phyloP scores from a whole-genome alignment of 2,113 vertebrate genomes.

The Salvelinus sp. region DNA sequence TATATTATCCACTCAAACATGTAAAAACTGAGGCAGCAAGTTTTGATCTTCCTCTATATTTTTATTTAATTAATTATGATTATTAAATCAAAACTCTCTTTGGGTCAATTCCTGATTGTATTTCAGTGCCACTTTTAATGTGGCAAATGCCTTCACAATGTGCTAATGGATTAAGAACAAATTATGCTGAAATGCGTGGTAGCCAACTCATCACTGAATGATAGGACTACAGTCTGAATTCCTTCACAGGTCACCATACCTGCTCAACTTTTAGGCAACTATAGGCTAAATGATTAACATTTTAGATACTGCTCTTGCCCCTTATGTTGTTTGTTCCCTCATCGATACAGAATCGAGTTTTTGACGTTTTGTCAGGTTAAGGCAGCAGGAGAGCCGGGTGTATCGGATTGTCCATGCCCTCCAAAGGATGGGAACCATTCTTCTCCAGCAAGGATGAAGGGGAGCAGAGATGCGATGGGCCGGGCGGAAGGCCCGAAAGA shows the following conservation, averaged over 20 bases:
- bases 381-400: constrained; percentile 85
- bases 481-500: constrained; percentile 77
- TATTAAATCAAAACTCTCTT: constrained; percentile 56
- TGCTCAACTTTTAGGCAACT: too few species aligned
- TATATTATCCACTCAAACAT: not conserved
- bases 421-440: constrained; percentile 62
- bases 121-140: constrained; percentile 54
- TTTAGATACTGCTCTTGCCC: constrained; percentile 1
- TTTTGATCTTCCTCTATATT: constrained; percentile 24
- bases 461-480: constrained; percentile 74
- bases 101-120: constrained; percentile 66
- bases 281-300: not conserved
- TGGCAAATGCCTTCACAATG: constrained; percentile 62
- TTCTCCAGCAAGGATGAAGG: constrained; percentile 78
- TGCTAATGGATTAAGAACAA: constrained; percentile 41
- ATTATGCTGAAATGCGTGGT: too few species aligned
- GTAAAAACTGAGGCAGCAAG: constrained; percentile 33
- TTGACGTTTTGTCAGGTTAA: constrained; percentile 48
- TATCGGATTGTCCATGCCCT: constrained; percentile 76
- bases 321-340: constrained; percentile 11
- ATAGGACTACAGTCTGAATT: too few species aligned
- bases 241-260: too few species aligned
- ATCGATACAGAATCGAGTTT: not conserved
- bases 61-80: not conserved
- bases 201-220: too few species aligned